phyloP scores from a whole-genome alignment of 2,797 vertebrate species.

The Selene dorsalis region DNA sequence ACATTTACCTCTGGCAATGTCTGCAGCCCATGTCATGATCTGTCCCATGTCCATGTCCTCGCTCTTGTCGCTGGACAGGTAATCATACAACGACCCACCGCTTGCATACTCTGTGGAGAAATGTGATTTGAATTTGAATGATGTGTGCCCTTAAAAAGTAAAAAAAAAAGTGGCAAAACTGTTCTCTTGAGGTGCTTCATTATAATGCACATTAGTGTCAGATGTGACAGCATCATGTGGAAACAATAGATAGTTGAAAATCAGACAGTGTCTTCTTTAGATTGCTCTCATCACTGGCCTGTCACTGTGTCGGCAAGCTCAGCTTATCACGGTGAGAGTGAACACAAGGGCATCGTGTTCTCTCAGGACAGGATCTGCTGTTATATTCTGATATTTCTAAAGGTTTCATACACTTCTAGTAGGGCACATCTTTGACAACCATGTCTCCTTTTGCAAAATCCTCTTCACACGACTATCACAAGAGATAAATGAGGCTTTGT shows the following conservation, averaged over 20 bases:
- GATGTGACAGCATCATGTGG: not conserved
- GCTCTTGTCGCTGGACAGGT: conserved; percentile 94
- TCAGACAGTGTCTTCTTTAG: conserved; percentile 41
- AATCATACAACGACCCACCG: conserved; percentile 94
- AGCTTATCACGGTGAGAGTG: conserved; percentile 45
- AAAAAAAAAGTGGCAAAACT: conserved; percentile 17
- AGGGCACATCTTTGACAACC: conserved; percentile 9
- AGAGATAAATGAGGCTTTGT: conserved; percentile 17
- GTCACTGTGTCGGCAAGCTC: conserved; percentile 33
- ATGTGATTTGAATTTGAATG: conserved; percentile 1
- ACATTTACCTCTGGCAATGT: conserved; percentile 95
- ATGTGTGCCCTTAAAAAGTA: conserved; percentile 4
- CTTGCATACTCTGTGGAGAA: conserved; percentile 91
- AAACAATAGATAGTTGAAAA: conserved; percentile 48
- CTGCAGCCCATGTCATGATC: conserved; percentile 97
- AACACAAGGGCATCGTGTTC: conserved; percentile 13
- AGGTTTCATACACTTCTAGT: conserved; percentile 28
- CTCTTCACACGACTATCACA: conserved; percentile 11
- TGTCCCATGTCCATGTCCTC: conserved; percentile 97
- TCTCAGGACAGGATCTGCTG: conserved; percentile 15
- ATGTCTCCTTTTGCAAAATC: conserved; percentile 14
- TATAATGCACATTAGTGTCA: conserved; percentile 20
- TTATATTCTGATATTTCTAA: conserved; percentile 36
- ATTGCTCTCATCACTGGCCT: conserved; percentile 44
- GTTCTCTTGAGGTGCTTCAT: conserved; percentile 31